Conservation (phyloP, 1,140 invertebrate species). For the Oryzaephilus surinamensis region DNA sequence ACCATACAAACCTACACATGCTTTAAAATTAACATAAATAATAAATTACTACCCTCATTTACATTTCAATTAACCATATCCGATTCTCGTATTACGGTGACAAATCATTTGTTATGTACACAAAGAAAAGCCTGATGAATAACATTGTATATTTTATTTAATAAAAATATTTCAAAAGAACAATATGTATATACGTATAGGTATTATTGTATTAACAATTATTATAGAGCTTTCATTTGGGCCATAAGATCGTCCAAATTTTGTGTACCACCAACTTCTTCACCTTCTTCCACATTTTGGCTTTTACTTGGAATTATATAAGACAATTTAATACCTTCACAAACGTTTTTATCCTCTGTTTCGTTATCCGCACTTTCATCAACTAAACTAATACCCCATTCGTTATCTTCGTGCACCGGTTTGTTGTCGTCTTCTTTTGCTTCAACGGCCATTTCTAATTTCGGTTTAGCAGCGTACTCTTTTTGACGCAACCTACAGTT, state of each 20-base stretch:
- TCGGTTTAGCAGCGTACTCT: slow-evolving; percentile 47
- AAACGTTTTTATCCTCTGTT: slow-evolving; percentile 40
- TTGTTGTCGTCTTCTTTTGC: slow-evolving; percentile 46
- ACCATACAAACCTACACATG: no score
- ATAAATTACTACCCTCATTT: no score
- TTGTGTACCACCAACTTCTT: slow-evolving; percentile 27
- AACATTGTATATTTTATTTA: no score
- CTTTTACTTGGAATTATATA: slow-evolving; percentile 49
- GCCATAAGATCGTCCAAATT: slow-evolving; percentile 81
- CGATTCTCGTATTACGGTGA: no score
- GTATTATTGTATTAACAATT: no score
- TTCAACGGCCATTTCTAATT: slow-evolving; percentile 42
- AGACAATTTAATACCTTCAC: slow-evolving; percentile 51
- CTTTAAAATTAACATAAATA: no score
- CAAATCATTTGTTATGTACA: no score
- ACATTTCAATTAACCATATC: no score
- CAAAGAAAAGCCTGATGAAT: no score
- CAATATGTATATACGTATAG: no score
- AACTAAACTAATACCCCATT: slow-evolving; percentile 74
- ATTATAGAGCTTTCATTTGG: slow-evolving; percentile 77
- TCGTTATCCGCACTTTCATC: slow-evolving; percentile 50
- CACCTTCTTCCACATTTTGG: slow-evolving; percentile 25
- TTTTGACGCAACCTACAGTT: slow-evolving; percentile 66
- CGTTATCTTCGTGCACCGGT: slow-evolving; percentile 78
- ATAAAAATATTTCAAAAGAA: no score